These are phyloP conservation scores for Lordiphosa andalusiaca DNA, from an alignment of 2,888 invertebrate genomes.

Conservation along the genomic window DNA sequence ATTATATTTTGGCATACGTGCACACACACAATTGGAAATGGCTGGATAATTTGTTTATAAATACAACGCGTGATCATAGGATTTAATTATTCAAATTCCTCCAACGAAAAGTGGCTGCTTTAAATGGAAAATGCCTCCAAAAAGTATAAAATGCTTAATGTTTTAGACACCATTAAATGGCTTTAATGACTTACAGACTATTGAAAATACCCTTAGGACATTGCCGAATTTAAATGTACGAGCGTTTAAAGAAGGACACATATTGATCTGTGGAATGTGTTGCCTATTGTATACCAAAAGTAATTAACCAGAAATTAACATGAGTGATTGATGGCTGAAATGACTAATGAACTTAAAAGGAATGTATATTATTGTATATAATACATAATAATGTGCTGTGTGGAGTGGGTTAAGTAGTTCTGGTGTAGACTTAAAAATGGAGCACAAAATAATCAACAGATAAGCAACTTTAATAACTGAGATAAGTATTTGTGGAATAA, in stretches of 20 bases:
- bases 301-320: conserved; percentile 44
- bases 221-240: background rate
- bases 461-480: background rate
- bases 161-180: conserved; percentile 32
- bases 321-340: conserved; percentile 47
- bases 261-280: conserved; percentile 19
- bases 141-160: conserved; percentile 45
- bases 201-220: conserved; percentile 46
- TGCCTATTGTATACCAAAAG: conserved; percentile 34
- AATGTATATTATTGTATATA: background rate
- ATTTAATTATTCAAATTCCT: background rate
- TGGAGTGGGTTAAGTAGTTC: conserved; percentile 15
- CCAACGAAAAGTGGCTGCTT: background rate
- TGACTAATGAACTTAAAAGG: conserved; percentile 42
- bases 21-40: background rate
- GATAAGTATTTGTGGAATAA: too few relatives aligned
- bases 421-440: conserved; percentile 24
- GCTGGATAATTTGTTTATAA: background rate
- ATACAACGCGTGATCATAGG: background rate
- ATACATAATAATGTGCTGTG: conserved; percentile 2
- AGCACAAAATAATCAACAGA: conserved; percentile 23
- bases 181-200: conserved; percentile 58
- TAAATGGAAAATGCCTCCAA: background rate
- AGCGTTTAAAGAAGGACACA: conserved; percentile 7
- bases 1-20: background rate